Percentiles rank a stretch among this genome's conserved stretches.
Conservation (phyloP, 2,888 invertebrate genomes). For the Petrolisthes manimaculis region DNA sequence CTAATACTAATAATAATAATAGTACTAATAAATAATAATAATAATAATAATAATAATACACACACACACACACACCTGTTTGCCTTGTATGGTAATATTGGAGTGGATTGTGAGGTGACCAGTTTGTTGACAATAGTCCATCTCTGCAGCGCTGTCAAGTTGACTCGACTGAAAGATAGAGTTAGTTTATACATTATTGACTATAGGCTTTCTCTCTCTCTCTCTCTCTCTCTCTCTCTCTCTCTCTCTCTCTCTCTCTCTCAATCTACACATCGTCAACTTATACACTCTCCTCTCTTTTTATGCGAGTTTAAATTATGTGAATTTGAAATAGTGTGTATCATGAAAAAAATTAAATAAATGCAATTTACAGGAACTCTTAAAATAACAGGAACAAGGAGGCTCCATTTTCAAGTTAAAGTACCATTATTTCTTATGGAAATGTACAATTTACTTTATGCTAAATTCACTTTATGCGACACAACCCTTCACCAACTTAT, state of each 20-base stretch:
- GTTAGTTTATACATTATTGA: too few species aligned
- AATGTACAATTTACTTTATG: too few species aligned
- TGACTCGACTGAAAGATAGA: conserved; percentile 7
- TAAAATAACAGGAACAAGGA: too few species aligned
- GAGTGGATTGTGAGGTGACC: background rate
- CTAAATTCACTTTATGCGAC: too few species aligned
- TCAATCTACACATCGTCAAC: background rate
- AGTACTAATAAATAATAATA: background rate
- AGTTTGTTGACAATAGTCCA: background rate
- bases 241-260: background rate
- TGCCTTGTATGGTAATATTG: background rate
- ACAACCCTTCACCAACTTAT: too few species aligned
- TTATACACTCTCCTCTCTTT: too few species aligned
- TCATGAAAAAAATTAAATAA: too few species aligned
- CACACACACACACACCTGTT: background rate
- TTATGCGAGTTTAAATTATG: too few species aligned
- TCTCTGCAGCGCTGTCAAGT: background rate
- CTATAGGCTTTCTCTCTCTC: background rate
- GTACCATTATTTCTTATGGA: too few species aligned
- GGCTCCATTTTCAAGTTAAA: too few species aligned
- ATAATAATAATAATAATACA: background rate
- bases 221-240: conserved; percentile 2
- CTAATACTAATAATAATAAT: background rate
- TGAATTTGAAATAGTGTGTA: too few species aligned
- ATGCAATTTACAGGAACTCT: too few species aligned